Conservation (phyloP, 2,888 invertebrate species). For the Agriopis leucophaearia region DNA sequence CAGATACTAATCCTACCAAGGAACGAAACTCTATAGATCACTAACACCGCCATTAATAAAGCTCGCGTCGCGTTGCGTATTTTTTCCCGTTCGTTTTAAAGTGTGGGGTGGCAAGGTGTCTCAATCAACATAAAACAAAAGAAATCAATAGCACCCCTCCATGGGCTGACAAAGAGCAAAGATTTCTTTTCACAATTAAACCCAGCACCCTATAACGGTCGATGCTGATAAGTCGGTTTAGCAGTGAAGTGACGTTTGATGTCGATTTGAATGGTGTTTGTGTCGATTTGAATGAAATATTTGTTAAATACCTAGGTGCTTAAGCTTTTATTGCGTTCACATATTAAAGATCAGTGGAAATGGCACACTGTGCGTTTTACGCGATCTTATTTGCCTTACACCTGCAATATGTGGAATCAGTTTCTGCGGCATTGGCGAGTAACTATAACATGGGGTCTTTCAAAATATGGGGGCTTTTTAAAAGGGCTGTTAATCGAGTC, state of each 20-base stretch:
- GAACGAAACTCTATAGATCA: slow-evolving; percentile 37
- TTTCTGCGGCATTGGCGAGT: no score
- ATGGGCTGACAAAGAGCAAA: slow-evolving; percentile 84
- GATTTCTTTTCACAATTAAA: slow-evolving; percentile 87
- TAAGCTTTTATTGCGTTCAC: no score
- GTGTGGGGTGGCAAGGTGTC: slow-evolving; percentile 83
- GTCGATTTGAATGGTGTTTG: slow-evolving; percentile 41
- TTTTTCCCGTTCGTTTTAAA: slow-evolving; percentile 76
- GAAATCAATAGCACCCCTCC: slow-evolving; percentile 83
- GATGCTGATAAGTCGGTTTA: slow-evolving; percentile 73
- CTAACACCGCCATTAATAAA: slow-evolving; percentile 49
- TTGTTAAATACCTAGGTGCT: no score
- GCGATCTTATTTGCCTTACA: no score
- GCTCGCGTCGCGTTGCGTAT: slow-evolving; percentile 53
- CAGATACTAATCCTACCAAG: slow-evolving; percentile 14
- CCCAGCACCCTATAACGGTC: slow-evolving; percentile 67
- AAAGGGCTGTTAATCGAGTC: no score
- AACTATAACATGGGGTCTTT: no score
- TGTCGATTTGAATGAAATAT: slow-evolving; percentile 7
- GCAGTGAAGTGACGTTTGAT: slow-evolving; percentile 53
- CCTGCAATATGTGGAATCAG: no score
- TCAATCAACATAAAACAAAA: slow-evolving; percentile 87
- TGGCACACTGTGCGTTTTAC: no score
- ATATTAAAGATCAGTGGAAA: no score
- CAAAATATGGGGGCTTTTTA: no score